Evolutionary conservation across 2,888 invertebrate species (phyloP).

Genomic region (Blomia tropicalis): DNA sequence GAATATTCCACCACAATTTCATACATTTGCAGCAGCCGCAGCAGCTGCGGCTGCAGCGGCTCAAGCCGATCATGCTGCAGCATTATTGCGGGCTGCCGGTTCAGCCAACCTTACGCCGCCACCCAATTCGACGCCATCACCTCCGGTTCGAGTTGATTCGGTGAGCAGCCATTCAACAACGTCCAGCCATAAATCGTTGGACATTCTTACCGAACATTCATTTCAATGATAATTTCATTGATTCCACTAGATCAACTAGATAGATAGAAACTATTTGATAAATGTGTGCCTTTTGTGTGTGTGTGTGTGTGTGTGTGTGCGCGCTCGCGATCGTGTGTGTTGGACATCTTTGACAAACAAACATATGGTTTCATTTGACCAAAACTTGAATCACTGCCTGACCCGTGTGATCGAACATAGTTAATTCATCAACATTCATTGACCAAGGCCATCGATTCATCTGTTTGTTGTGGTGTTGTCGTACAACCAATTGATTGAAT

Average conservation of each 20-base stretch:
- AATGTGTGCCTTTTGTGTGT: too few relatives aligned
- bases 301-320: too few relatives aligned
- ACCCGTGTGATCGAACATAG: too few relatives aligned
- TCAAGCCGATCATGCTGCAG: constrained; percentile 17
- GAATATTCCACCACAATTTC: constrained; percentile 16
- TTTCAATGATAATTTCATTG: not conserved
- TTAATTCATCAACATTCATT: too few relatives aligned
- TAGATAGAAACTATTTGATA: not conserved
- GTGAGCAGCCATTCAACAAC: constrained; percentile 30
- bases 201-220: constrained; percentile 27
- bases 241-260: not conserved
- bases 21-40: constrained; percentile 21
- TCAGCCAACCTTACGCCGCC: constrained; percentile 21
- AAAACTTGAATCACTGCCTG: too few relatives aligned
- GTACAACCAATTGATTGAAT: too few relatives aligned
- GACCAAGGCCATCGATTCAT: too few relatives aligned
- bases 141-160: constrained; percentile 29
- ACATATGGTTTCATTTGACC: too few relatives aligned
- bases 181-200: constrained; percentile 29
- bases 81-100: constrained; percentile 20
- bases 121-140: constrained; percentile 25
- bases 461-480: too few relatives aligned
- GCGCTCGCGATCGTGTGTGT: too few relatives aligned
- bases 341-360: too few relatives aligned
- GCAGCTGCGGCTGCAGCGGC: constrained; percentile 22